Evolutionary conservation across 1,140 invertebrate species (phyloP), one percentile per base, ranked within the genome.

Genomic region (Diuraphis noxia): DNA sequence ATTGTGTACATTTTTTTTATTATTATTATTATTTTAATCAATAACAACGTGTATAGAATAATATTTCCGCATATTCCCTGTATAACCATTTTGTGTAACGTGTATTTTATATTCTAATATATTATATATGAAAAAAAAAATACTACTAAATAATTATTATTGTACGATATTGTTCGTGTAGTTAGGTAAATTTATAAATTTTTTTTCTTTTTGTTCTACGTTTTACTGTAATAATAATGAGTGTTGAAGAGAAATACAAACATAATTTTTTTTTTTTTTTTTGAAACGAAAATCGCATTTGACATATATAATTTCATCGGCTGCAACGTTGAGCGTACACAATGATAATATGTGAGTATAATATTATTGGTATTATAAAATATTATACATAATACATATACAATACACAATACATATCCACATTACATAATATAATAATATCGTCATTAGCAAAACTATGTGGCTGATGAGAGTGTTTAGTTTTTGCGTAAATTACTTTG

Each of bases 181-280:
- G 88, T 79, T 90, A 90, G 56, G 43, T 46, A 23, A 90, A 90
- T 90, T 40, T 90, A 63, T 46, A 81, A 36, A 9, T 23, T 34
- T 30, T 36, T 56, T 72, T 72, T 89, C 36, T 81, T 90, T 89
- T 41, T 43, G 88, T 88, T 77, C 63, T 23, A 79, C 30, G 41
- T 90, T 79, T 90, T 90, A 90, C 79, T 90, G 88, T 90, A 90
- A 90, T 88, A 40, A n/a, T 41, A 77, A 72, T 72, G 88, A 90
- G 88, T 90, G 88, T 90, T 90, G 21, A 52, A 52, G 43, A 49
- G 46, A 90, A 90, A 90, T 90, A 90, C 88, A 90, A 79, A 46
- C 88, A 79, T 79, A 86, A 86, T 34, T 21, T 21, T 34, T 86
- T 86, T 49, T 72, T 13, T 30, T 85, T 41, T 85, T 88, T 88